Conservation (phyloP, 2,113 vertebrate genomes). For the Leptobrachium ailaonicum region DNA sequence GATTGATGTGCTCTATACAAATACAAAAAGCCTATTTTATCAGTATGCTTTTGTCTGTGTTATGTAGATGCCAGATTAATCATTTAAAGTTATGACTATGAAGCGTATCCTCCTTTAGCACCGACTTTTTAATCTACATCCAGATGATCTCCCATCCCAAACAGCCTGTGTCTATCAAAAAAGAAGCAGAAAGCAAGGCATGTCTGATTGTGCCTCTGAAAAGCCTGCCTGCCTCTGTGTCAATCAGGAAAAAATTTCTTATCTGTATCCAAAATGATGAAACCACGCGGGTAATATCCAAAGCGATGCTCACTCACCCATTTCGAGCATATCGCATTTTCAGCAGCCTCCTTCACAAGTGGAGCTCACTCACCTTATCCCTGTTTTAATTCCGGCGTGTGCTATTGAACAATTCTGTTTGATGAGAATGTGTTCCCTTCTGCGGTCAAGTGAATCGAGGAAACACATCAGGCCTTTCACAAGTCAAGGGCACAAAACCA, state of each 20-base stretch:
- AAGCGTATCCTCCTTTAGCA: slow-evolving; percentile 27
- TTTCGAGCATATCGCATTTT: slow-evolving; percentile 36
- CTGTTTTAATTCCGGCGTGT: slow-evolving; percentile 10
- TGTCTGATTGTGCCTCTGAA: slow-evolving; percentile 43
- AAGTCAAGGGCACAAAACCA: not conserved
- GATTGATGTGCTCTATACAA: not conserved
- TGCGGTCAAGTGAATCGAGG: not conserved
- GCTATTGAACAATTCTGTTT: not conserved
- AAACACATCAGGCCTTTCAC: not conserved
- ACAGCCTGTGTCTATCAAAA: slow-evolving; percentile 37
- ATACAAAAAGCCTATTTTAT: not conserved
- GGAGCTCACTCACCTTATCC: slow-evolving; percentile 4
- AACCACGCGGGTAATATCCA: slow-evolving; percentile 45
- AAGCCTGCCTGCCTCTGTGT: slow-evolving; percentile 38
- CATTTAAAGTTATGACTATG: slow-evolving; percentile 26
- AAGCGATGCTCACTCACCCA: slow-evolving; percentile 38
- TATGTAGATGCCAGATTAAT: slow-evolving; percentile 21
- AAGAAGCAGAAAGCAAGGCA: slow-evolving; percentile 33
- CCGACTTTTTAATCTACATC: slow-evolving; percentile 38
- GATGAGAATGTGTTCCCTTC: slow-evolving; percentile 8
- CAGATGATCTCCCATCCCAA: slow-evolving; percentile 15
- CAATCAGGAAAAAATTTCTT: slow-evolving; percentile 49
- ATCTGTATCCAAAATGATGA: slow-evolving; percentile 48
- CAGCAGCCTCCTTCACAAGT: slow-evolving; percentile 25
- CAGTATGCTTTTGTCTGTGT: not conserved